Evolutionary conservation across 2,113 vertebrate genomes (phyloP).

Genomic region (Poeciliopsis turrubarensis): DNA sequence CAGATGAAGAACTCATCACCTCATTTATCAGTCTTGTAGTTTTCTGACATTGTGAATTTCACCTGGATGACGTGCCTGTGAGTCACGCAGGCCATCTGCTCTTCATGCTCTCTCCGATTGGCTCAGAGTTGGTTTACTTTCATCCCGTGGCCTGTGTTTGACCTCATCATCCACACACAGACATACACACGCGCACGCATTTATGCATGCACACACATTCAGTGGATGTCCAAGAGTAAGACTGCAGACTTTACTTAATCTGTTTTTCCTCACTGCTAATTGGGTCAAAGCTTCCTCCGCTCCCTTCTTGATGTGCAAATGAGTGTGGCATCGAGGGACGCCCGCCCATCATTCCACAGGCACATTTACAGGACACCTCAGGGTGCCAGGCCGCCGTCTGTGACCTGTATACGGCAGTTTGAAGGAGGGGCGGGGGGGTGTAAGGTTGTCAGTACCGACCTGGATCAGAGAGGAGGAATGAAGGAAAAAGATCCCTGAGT

Average conservation of each 20-base stretch:
- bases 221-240: conserved; percentile 58
- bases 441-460: conserved; percentile 59
- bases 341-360: conserved; percentile 64
- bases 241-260: conserved; percentile 60
- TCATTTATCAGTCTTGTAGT: not conserved
- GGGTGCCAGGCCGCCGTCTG: conserved; percentile 63
- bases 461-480: conserved; percentile 60
- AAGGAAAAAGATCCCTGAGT: conserved; percentile 38
- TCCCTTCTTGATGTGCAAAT: conserved; percentile 79
- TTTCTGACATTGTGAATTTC: not conserved
- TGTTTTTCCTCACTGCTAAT: conserved; percentile 69
- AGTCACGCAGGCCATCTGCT: conserved; percentile 12
- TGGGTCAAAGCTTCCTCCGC: conserved; percentile 75
- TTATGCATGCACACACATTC: not conserved
- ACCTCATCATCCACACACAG: conserved; percentile 35
- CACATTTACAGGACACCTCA: conserved; percentile 67
- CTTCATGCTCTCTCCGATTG: conserved; percentile 4
- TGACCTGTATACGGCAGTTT: conserved; percentile 66
- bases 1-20: not conserved
- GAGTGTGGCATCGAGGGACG: conserved; percentile 60
- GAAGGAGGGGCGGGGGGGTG: conserved; percentile 49
- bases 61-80: conserved; percentile 3
- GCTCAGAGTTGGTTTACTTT: conserved; percentile 35
- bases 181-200: not conserved
- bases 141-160: conserved; percentile 41